These are phyloP conservation scores for Gobio occitaniae DNA, from an alignment of 2,797 vertebrate genomes.

Conservation along the genomic window DNA sequence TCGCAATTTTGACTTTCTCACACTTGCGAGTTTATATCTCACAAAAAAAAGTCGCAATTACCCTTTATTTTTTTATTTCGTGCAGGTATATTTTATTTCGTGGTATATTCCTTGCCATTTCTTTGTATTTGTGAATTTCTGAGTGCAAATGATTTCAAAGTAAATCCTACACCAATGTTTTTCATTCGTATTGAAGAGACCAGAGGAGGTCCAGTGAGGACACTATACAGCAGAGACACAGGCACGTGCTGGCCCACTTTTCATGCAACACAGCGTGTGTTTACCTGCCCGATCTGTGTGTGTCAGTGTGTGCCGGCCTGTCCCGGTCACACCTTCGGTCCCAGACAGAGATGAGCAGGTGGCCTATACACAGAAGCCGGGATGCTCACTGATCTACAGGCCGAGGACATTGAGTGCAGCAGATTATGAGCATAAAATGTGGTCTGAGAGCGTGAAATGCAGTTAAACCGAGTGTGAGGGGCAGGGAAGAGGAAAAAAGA, in stretches of 20 bases:
- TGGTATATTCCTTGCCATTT: not conserved
- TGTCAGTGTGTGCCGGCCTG: constrained; percentile 40
- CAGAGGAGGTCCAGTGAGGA: constrained; percentile 7
- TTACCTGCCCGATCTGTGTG: constrained; percentile 40
- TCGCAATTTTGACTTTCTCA: not conserved
- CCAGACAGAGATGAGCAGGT: constrained; percentile 61
- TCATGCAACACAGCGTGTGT: constrained; percentile 35
- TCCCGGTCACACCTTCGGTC: constrained; percentile 34
- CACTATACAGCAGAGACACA: constrained; percentile 5
- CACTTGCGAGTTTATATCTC: not conserved
- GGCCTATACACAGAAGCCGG: constrained; percentile 56
- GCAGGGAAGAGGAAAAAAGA: not conserved
- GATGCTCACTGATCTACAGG: constrained; percentile 36
- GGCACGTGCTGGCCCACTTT: constrained; percentile 44
- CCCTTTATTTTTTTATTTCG: not conserved
- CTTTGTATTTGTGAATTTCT: not conserved
- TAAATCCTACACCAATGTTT: not conserved
- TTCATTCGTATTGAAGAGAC: too few species aligned
- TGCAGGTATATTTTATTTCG: not conserved
- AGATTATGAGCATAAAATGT: constrained; percentile 51
- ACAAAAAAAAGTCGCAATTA: not conserved
- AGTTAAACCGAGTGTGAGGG: constrained; percentile 30
- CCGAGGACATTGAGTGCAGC: constrained; percentile 51
- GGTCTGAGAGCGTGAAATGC: constrained; percentile 22
- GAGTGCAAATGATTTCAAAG: not conserved